Conservation (phyloP, 2,888 invertebrate species). For the Didymodactylos carnosus region DNA sequence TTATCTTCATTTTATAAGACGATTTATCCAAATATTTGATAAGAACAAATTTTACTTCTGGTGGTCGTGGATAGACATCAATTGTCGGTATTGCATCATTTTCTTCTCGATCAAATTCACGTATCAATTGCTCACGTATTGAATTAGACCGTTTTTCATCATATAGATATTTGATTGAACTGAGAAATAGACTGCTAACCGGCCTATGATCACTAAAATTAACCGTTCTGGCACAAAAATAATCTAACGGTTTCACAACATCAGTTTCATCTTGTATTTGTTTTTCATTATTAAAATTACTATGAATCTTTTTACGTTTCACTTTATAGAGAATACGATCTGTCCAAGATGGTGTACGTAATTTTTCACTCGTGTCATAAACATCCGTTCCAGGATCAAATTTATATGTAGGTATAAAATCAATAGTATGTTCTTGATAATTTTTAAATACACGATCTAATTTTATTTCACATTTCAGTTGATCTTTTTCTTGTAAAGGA, state of each 20-base stretch:
- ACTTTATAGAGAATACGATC: slow-evolving; percentile 6
- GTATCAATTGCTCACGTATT: slow-evolving; percentile 1
- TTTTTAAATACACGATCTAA: slow-evolving; percentile 54
- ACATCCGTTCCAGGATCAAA: slow-evolving; percentile 79
- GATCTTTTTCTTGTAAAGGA: slow-evolving; percentile 62
- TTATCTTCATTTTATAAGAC: not conserved
- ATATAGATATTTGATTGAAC: slow-evolving; percentile 53
- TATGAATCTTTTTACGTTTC: not conserved
- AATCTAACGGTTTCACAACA: not conserved
- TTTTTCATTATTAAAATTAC: too few species aligned
- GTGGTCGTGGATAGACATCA: not conserved
- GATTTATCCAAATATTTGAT: not conserved
- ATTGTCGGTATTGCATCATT: slow-evolving; percentile 11
- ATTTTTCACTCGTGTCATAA: slow-evolving; percentile 76
- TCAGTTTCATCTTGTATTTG: not conserved
- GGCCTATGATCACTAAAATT: slow-evolving; percentile 12
- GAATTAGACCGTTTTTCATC: slow-evolving; percentile 53
- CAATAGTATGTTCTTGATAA: slow-evolving; percentile 70
- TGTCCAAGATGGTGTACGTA: slow-evolving; percentile 61
- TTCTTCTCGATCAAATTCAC: not conserved
- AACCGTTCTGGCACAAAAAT: not conserved
- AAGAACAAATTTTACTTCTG: not conserved
- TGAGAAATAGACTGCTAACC: slow-evolving; percentile 42
- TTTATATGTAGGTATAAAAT: slow-evolving; percentile 84
- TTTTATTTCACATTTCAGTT: slow-evolving; percentile 45